Evolutionary conservation across 2,797 vertebrate species (phyloP), one percentile per base, ranked within the genome.

Genomic region (Platyrinchus mystaceus): DNA sequence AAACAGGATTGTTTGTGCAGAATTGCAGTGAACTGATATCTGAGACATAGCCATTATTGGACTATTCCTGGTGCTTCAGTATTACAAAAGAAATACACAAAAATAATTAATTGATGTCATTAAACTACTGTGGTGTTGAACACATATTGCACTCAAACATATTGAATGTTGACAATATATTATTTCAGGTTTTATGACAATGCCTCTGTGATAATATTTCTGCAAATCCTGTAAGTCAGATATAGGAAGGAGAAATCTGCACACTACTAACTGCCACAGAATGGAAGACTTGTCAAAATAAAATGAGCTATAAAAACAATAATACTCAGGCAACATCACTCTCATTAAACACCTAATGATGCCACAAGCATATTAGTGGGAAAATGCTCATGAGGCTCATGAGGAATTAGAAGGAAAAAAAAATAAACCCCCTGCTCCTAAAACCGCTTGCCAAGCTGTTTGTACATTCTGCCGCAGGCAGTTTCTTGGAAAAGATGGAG

Each of bases 281-380:
- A 66, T 73, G 19, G 37, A 95, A 84, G 67, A 91, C 70, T 8
- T 96, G 95, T 93, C 91, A 94, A 91, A 94, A 91, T 60, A 94
- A 95, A 95, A 94, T 46, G 80, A 95, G 74, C 95, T 88, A 88
- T 77, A 96, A 93, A 89, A 88, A 22, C 67, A 96, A 9, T 70
- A 91, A 93, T 86, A 90, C 70, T 88, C 87, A 93, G 71, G 80
- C 89, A 95, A 74, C 41, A 5, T 84, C 92, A 84, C 70, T 96
- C 79, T 96, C 95, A 97, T 95, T 95, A 96, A 97, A 94, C 87
- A 96, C 94, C 95, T 96, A 96, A 95, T 93, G 93, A 96, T 95
- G 93, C 92, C 96, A 93, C 87, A 86, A 94, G 92, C 95, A 84
- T 78, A 82, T 76, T 84, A 93, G 87, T 82, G 27, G 56, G 56